Percentiles rank a stretch among this genome's conserved stretches.
Evolutionary conservation across 2,888 invertebrate species (phyloP).

Genomic region (Cheilosia pagana): DNA sequence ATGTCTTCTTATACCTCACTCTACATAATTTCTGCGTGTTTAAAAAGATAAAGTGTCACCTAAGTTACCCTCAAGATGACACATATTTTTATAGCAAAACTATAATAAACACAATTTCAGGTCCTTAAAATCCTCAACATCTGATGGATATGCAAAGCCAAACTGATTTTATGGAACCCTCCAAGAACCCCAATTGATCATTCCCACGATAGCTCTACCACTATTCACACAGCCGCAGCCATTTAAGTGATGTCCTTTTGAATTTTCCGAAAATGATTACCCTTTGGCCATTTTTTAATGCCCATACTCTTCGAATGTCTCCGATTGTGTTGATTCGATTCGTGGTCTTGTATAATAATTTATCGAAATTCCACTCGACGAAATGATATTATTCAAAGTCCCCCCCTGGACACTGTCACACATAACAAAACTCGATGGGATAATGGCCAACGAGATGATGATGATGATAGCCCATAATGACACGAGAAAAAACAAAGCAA

Average conservation of each 20-base stretch:
- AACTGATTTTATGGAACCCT: not conserved
- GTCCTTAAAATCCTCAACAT: too few species aligned
- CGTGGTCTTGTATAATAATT: constrained; percentile 58
- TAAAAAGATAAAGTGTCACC: too few species aligned
- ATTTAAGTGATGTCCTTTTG: constrained; percentile 47
- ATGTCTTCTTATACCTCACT: too few species aligned
- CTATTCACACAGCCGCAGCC: not conserved
- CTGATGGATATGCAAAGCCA: not conserved
- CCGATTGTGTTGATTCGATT: constrained; percentile 30
- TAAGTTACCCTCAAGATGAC: too few species aligned
- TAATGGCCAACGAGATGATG: constrained; percentile 70
- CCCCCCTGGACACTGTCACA: constrained; percentile 61
- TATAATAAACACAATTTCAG: too few species aligned
- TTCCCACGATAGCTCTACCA: constrained; percentile 47
- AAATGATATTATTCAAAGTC: constrained; percentile 71
- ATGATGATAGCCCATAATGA: constrained; percentile 70
- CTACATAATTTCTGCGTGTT: too few species aligned
- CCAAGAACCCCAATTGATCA: not conserved
- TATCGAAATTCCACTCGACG: constrained; percentile 68
- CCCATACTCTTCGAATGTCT: not conserved
- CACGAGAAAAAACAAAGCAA: constrained; percentile 16
- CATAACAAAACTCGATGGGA: constrained; percentile 66
- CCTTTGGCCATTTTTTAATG: constrained; percentile 26
- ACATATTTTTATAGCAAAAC: too few species aligned
- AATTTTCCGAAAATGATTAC: constrained; percentile 62